phyloP scores from a whole-genome alignment of 1,140 invertebrate species.

The Bacillus rossius region DNA sequence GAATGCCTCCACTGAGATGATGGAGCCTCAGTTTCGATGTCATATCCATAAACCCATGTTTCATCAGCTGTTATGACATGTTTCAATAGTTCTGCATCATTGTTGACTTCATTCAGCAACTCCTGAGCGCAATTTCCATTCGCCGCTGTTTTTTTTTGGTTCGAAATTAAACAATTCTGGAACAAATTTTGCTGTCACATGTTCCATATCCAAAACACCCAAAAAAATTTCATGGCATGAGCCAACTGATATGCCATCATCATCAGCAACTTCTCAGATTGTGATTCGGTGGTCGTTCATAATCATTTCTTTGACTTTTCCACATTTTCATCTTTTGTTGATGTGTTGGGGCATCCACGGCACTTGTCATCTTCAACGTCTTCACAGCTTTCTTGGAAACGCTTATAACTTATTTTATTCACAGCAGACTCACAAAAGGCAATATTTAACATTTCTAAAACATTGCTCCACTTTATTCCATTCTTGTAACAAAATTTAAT shows the following conservation, averaged over 20 bases:
- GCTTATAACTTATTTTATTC: conserved; percentile 6
- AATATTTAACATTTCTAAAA: no score
- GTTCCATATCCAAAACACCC: conserved; percentile 17
- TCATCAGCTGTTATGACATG: conserved; percentile 31
- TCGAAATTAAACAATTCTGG: conserved; percentile 3
- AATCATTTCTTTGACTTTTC: conserved; percentile 25
- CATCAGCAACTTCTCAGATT: conserved; percentile 25
- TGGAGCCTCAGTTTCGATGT: conserved; percentile 25
- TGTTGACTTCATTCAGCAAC: conserved; percentile 24
- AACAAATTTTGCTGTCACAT: conserved; percentile 8
- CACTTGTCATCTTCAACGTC: conserved; percentile 12
- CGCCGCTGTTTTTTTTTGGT: conserved; percentile 21
- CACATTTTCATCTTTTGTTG: conserved; percentile 27
- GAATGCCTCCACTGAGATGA: no score
- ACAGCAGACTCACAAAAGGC: no score
- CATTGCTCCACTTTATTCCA: no score
- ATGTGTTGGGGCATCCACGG: conserved; percentile 22
- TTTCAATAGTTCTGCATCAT: conserved; percentile 29
- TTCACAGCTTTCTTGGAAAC: not conserved
- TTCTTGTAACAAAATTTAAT: no score
- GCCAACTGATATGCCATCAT: no score
- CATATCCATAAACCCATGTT: no score
- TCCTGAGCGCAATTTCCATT: conserved; percentile 24
- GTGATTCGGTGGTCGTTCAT: conserved; percentile 27
- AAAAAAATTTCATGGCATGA: no score